A percentile compares a stretch with the other conserved stretches of the same genome.
These are phyloP conservation scores for Neofelis nebulosa DNA, from an alignment of 2,113 vertebrate genomes.

Conservation along the genomic window DNA sequence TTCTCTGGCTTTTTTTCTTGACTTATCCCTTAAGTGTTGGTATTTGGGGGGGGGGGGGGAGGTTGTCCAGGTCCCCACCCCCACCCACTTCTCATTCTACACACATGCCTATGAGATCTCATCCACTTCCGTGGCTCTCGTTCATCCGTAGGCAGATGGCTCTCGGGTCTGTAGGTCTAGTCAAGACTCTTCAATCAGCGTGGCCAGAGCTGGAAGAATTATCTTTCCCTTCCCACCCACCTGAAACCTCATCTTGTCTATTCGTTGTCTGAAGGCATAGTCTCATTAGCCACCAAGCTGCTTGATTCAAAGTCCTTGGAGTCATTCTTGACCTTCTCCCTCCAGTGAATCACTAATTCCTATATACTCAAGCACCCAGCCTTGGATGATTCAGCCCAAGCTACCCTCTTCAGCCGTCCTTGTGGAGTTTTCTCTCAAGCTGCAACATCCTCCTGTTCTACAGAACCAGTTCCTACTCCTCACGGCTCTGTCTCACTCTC, in stretches of 20 bases:
- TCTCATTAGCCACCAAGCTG: neutral
- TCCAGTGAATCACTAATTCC: neutral
- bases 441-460: neutral
- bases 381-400: neutral
- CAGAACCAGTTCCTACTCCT: no score
- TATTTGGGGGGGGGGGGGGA: neutral
- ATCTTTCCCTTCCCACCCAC: neutral
- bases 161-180: no score
- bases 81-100: neutral
- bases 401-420: neutral
- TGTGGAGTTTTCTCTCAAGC: neutral
- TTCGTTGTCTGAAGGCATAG: neutral
- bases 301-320: neutral
- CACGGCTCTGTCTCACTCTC: neutral
- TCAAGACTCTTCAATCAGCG: no score
- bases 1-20: neutral
- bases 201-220: neutral
- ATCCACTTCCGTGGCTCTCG: neutral
- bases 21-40: neutral
- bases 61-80: neutral
- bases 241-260: neutral
- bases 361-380: neutral
- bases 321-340: neutral
- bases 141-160: neutral
- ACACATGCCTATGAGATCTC: neutral